Evolutionary conservation across 2,888 invertebrate genomes (phyloP), one percentile per base, ranked within the genome.

Genomic region (Hypselothyrea guttata): DNA sequence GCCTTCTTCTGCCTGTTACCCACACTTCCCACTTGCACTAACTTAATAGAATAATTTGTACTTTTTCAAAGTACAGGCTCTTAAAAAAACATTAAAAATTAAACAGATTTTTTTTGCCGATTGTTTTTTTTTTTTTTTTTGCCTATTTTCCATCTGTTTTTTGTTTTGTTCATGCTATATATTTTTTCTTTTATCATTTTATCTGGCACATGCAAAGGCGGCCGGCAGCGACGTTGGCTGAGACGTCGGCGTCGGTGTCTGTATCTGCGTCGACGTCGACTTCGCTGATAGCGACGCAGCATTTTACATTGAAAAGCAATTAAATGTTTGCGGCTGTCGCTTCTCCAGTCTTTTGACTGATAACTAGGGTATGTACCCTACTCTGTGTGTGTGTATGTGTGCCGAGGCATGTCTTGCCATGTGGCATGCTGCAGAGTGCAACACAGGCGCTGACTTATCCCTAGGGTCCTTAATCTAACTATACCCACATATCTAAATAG

Each of bases 301-400:
- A 45, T 69, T 72, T 75, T 86, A 83, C 79, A 83, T 84, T 86
- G 79, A 79, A 86, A 85, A 85, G 73, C 86, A 87, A 86, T 86
- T 85, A 87, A 75, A 67, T 71, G 70, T 64, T 70, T 57, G 55
- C 47, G 48, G 53, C 64, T 72, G 63, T 79, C 73, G 55, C 72
- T 78, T 53, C 81, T 66, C 62, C 42, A 66, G 72, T 60, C 55
- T 56, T 74, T 55, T 75, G 66, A 71, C 63, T 71, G 75, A 71
- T 71, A 71, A 71, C 65, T 60, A 9, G 8, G 13, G 15, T 22
- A 38, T 51, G 31, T 13, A n/a, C n/a, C n/a, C n/a, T n/a, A n/a
- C n/a, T n/a, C n/a, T n/a, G 28, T 18, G 22, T 42, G 34, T 22
- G 35, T 45, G 15, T 38, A 42, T 38, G 48, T 55, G 51, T 63